A percentile compares a stretch with the other conserved stretches of the same genome.
phyloP scores from a whole-genome alignment of 2,888 invertebrate genomes.

The Polyploca ridens region DNA sequence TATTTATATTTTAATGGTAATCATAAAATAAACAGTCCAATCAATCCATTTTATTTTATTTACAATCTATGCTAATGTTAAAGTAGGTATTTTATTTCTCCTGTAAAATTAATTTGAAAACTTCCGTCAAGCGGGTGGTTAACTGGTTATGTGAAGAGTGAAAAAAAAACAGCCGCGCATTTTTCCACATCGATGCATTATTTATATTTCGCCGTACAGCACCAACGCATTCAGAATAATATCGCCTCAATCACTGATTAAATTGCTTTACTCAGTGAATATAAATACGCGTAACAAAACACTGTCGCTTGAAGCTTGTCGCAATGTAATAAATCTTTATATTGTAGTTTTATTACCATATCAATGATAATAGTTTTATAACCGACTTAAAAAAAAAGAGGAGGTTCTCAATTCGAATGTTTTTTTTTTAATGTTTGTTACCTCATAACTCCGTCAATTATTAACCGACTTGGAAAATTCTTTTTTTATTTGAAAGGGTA shows the following conservation, averaged over 20 bases:
- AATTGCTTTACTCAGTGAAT: conserved; percentile 38
- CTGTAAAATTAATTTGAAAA: not conserved
- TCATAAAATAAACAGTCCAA: too few species aligned
- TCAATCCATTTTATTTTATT: too few species aligned
- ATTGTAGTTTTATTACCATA: not conserved
- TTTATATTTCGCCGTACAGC: conserved; percentile 10
- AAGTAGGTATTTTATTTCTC: not conserved
- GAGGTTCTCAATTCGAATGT: not conserved
- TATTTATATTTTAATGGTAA: too few species aligned
- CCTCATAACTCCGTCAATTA: too few species aligned
- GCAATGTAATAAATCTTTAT: conserved; percentile 9
- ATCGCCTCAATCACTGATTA: conserved; percentile 28
- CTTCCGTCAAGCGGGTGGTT: not conserved
- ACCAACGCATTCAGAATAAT: conserved; percentile 17
- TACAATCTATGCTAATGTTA: not conserved
- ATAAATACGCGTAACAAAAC: conserved; percentile 28
- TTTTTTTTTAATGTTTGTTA: too few species aligned
- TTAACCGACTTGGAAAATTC: too few species aligned
- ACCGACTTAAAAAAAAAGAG: too few species aligned
- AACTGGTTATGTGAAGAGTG: not conserved
- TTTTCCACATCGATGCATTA: conserved; percentile 15
- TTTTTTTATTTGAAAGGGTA: too few species aligned
- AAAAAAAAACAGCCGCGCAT: not conserved
- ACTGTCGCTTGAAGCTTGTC: conserved; percentile 16
- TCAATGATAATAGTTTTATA: not conserved